Evolutionary conservation across 1,140 invertebrate species (phyloP).

Genomic region (Bombus waltoni): DNA sequence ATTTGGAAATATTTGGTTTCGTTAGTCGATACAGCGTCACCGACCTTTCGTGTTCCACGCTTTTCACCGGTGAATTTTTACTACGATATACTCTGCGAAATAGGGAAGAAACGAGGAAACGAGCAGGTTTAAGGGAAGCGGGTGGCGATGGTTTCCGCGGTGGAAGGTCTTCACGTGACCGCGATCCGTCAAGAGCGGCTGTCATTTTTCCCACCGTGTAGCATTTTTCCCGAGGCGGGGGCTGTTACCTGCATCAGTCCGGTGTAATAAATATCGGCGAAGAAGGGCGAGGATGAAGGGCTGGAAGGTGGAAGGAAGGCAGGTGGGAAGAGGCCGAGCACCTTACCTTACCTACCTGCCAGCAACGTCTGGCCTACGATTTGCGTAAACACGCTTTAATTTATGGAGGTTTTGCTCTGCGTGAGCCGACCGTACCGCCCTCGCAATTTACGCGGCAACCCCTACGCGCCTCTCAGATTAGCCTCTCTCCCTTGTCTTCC

Average conservation of each 20-base stretch:
- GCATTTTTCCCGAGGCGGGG: conserved; percentile 30
- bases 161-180: conserved; percentile 38
- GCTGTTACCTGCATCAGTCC: conserved; percentile 21
- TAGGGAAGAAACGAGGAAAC: not conserved
- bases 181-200: conserved; percentile 50
- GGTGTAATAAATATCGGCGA: conserved; percentile 57
- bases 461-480: conserved; percentile 47
- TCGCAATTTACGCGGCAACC: conserved; percentile 61
- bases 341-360: conserved; percentile 59
- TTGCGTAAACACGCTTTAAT: conserved; percentile 73
- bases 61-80: no score
- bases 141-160: not conserved
- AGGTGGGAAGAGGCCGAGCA: conserved; percentile 1
- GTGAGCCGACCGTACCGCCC: conserved; percentile 40
- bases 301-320: not conserved
- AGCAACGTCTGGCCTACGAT: conserved; percentile 59
- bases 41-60: no score
- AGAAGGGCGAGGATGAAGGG: not conserved
- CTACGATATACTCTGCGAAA: not conserved
- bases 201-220: conserved; percentile 61
- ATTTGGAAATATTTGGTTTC: no score
- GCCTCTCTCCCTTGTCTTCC: conserved; percentile 23
- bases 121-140: not conserved
- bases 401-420: conserved; percentile 59
- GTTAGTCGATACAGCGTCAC: no score